phyloP scores from a whole-genome alignment of 2,113 vertebrate species.

The Plectropomus leopardus region DNA sequence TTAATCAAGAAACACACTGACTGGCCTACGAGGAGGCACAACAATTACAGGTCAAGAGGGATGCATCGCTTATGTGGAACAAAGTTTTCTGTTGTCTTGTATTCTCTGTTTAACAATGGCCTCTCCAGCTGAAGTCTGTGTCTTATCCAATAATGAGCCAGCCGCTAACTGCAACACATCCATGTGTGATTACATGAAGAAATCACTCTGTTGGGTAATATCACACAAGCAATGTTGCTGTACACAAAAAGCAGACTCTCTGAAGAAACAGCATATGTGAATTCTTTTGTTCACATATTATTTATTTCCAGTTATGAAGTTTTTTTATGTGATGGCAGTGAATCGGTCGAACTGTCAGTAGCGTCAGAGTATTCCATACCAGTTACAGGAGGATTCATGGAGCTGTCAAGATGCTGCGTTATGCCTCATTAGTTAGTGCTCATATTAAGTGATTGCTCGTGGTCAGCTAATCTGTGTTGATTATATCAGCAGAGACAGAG shows the following conservation, averaged over 20 bases:
- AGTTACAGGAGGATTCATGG: constrained; percentile 23
- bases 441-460: constrained; percentile 59
- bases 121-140: constrained; percentile 12
- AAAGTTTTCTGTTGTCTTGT: constrained; percentile 17
- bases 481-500: constrained; percentile 59
- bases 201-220: neutral
- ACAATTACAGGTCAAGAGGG: constrained; percentile 25
- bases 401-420: constrained; percentile 25
- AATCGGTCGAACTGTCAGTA: neutral
- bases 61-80: neutral
- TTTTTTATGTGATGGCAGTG: neutral
- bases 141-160: constrained; percentile 4
- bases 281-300: neutral
- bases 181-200: constrained; percentile 15
- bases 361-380: constrained; percentile 9
- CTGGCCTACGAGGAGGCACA: neutral
- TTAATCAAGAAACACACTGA: constrained; percentile 32
- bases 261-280: neutral
- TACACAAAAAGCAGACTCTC: neutral
- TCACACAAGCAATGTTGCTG: neutral
- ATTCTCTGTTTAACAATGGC: constrained; percentile 8
- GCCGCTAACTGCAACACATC: constrained; percentile 22
- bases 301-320: constrained; percentile 7
- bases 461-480: constrained; percentile 57
- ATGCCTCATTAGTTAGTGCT: constrained; percentile 46